Base-by-base conservation (phyloP, 2,888 invertebrate genomes). In the Eristalis arbustorum region DNA sequence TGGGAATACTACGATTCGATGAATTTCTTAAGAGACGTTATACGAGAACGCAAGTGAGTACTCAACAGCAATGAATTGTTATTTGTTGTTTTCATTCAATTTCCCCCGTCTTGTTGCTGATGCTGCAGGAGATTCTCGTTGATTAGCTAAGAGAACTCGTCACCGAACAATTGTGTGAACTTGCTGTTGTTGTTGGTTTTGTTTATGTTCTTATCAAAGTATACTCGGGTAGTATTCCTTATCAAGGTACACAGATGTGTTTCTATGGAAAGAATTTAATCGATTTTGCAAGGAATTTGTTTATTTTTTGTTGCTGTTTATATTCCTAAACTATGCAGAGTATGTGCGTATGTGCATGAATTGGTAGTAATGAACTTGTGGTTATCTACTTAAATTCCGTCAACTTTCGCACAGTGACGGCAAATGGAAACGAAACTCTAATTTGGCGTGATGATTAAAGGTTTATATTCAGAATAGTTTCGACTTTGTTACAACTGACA, bases 1-100 rank as follows among this genome's bases (percentile, higher is more conserved):
- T 92, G 92, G 92, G 92, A 92, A 56, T 92, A 91, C 77, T 92
- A 92, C 76, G 91, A 91, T 80, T 91, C 90, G 73, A 92, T 92
- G 92, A 90, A 91, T 3, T 92, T 92, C 63, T 90, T 92, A 3
- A 92, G 92, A 88, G 91, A 91, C 84, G 92, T 92, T 56, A 92
- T 92, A 82, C 88, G 92, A 5, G 92, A 92, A 88, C 89, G 92
- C 83, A 92, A 92, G 92, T 92, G 75, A 90, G 91, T 90, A 62
- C 6, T 34, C 6, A 31, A 18, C 18, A 34, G 1, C 14, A 25
- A 59, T 59, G 25, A 4, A 14, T 25, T 59, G 23, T 25, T 59
- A 59, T 59, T 13, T 1, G 5, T 25, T 59, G 23, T 25, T 59
- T 59, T 61, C 40, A 57, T 25, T 34, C 22, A 25, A n/a, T 40